Conservation (phyloP, 1,140 invertebrate genomes). For the Drosophila ercepeae region DNA sequence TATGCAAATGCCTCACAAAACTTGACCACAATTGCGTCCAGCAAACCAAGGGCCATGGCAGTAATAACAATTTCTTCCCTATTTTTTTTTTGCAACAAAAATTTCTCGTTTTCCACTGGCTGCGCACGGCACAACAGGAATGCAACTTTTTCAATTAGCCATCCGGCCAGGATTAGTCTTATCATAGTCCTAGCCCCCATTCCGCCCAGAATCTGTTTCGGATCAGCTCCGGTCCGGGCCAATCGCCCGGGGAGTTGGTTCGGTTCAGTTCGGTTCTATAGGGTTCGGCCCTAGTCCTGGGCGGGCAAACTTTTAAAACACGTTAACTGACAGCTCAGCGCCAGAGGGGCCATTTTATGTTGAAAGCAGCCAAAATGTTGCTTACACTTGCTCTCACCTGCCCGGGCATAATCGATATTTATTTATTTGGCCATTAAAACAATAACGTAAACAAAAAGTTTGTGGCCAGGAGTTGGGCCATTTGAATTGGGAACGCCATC, state of each 20-base stretch:
- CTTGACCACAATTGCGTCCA: conserved; percentile 56
- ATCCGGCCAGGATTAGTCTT: conserved; percentile 58
- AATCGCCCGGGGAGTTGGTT: conserved; percentile 50
- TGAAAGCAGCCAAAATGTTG: conserved; percentile 51
- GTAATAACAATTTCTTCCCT: conserved; percentile 52
- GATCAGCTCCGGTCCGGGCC: conserved; percentile 25
- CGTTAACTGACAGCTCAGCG: conserved; percentile 63
- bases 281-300: not conserved
- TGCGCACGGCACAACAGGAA: conserved; percentile 38
- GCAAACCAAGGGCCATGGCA: conserved; percentile 6
- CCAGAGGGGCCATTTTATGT: conserved; percentile 50
- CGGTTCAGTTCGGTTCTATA: conserved; percentile 6
- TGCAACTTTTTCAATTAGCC: conserved; percentile 77
- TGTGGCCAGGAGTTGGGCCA: not conserved
- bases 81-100: conserved; percentile 8
- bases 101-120: conserved; percentile 46
- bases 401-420: conserved; percentile 67
- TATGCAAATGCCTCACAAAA: conserved; percentile 67
- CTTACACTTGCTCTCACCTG: conserved; percentile 40
- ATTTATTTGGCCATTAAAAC: conserved; percentile 67
- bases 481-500: conserved; percentile 5
- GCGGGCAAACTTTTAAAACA: conserved; percentile 61
- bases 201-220: conserved; percentile 18
- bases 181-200: conserved; percentile 35
- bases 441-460: conserved; percentile 49